Evolutionary conservation across 2,888 invertebrate genomes (phyloP), one percentile per base, ranked within the genome.

Genomic region (Lordiphosa andalusiaca): DNA sequence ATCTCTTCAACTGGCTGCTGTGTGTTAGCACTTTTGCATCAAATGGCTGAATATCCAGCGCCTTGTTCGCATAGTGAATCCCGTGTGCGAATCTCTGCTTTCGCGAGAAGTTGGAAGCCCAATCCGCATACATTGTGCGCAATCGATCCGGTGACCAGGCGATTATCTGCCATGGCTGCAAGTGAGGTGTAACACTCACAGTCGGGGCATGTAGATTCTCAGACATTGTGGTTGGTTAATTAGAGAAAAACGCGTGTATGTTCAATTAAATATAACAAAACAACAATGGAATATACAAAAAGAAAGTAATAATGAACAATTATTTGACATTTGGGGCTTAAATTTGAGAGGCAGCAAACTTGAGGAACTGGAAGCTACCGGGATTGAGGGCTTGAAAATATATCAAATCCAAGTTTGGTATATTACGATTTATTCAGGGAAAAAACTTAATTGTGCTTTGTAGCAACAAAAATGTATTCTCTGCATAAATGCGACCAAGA

Each of bases 71-170:
- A 46, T 86, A 89, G 5, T 69, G 57, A 0, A 72, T 69, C 1
- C 86, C 85, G 3, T 69, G 63, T 2, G 70, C 61, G 13, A 80
- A 52, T 6, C 78, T 75, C 33, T 82, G 81, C 7, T 83, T 78
- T 16, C 70, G 36, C 0, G 73, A 77, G 23, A 84, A 84, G 51
- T 84, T 78, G 1, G 67, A 54, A 0, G 85, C 88, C 88, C 88
- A 88, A 57, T 87, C 87, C 0, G 80, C 74, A 36, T 86, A 87
- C 35, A 88, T 76, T 5, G 57, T n/a, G 53, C 77, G 73, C 47
- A 77, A 68, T 10, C 84, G 81, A 3, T 82, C 81, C 2, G 78
- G 69, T 2, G 72, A 71, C 73, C 86, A 84, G 6, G 65, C 63
- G 13, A 85, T 71, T 3, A 54, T 58, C 49, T 87, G 73, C 88